Conservation (phyloP, 2,888 invertebrate genomes). For the Polymixis flavicincta region DNA sequence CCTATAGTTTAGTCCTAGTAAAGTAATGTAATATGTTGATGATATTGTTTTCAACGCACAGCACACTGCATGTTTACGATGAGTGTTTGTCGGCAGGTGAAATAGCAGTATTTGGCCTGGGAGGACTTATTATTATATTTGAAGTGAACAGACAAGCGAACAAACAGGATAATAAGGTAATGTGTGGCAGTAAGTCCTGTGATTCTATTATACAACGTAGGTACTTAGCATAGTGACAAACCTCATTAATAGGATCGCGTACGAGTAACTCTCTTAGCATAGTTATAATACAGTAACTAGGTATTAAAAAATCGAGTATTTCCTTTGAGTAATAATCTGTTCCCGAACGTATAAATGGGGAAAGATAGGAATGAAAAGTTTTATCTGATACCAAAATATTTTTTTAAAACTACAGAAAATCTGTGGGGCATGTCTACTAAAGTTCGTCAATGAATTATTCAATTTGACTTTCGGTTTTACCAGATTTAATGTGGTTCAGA, state of each 20-base stretch:
- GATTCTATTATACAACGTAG: not conserved
- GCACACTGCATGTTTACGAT: not conserved
- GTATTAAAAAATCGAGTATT: too few relatives aligned
- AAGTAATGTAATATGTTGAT: not conserved
- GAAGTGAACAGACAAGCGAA: constrained; percentile 75
- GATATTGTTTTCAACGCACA: not conserved
- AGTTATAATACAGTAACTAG: not conserved
- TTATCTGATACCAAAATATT: too few relatives aligned
- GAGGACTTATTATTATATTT: constrained; percentile 69
- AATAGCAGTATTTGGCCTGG: constrained; percentile 70
- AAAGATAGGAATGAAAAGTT: too few relatives aligned
- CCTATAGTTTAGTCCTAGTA: not conserved
- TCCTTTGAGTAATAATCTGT: too few relatives aligned
- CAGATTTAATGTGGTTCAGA: too few relatives aligned
- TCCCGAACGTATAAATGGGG: too few relatives aligned
- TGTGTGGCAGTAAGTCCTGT: not conserved
- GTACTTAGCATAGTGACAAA: not conserved
- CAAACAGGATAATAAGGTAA: constrained; percentile 67
- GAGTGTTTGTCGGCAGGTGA: constrained; percentile 69
- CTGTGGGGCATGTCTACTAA: too few relatives aligned
- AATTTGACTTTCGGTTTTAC: too few relatives aligned
- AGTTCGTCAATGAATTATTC: too few relatives aligned
- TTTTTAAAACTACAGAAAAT: too few relatives aligned
- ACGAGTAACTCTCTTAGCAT: not conserved
- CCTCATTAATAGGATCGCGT: not conserved